Percentiles rank a stretch among this genome's conserved stretches.
phyloP scores from a whole-genome alignment of 1,140 invertebrate species.

The Dinoponera quadriceps region DNA sequence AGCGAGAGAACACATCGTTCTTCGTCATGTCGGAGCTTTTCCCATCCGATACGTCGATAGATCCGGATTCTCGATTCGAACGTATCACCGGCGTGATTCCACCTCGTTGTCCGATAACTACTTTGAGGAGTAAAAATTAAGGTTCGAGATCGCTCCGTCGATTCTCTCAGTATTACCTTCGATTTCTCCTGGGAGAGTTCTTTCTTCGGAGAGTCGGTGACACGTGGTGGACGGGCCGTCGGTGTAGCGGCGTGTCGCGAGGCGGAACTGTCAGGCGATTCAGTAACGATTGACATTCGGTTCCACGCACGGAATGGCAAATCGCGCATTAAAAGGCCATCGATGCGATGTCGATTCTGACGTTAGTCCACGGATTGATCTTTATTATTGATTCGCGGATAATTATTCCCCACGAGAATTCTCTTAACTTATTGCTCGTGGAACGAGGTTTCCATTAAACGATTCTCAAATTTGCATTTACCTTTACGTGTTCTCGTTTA shows the following conservation, averaged over 20 bases:
- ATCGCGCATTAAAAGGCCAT: not conserved
- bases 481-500: too few relatives aligned
- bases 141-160: slow-evolving; percentile 41
- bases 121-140: slow-evolving; percentile 58
- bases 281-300: too few relatives aligned
- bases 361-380: not conserved
- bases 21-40: not conserved
- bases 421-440: not conserved
- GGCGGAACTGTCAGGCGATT: too few relatives aligned
- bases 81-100: slow-evolving; percentile 2
- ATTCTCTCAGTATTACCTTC: slow-evolving; percentile 60
- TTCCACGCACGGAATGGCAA: slow-evolving; percentile 5
- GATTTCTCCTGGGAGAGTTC: slow-evolving; percentile 51
- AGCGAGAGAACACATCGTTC: slow-evolving; percentile 12
- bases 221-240: slow-evolving; percentile 47
- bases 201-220: slow-evolving; percentile 38
- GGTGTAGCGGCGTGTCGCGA: not conserved
- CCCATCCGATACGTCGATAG: not conserved
- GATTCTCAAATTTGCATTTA: too few relatives aligned
- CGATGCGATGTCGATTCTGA: not conserved
- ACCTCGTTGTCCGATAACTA: slow-evolving; percentile 34
- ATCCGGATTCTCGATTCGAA: slow-evolving; percentile 32
- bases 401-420: not conserved
- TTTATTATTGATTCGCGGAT: not conserved
- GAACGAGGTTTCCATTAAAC: too few relatives aligned